phyloP scores from a whole-genome alignment of 2,113 vertebrate genomes.

The Mus pahari region DNA sequence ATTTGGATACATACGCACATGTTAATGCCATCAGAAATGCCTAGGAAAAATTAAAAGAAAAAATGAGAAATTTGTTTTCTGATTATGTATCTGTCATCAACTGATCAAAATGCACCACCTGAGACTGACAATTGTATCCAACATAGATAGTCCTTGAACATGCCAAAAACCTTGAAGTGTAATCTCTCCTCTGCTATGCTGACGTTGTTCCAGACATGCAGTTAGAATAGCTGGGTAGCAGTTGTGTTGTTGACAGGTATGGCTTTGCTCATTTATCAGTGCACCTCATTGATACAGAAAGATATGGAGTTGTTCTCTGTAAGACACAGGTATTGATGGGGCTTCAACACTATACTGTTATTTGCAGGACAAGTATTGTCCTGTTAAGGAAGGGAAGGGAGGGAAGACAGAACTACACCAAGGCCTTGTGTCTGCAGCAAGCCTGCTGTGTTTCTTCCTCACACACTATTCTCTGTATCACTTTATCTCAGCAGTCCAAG shows the following conservation, averaged over 20 bases:
- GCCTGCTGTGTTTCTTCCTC: background rate
- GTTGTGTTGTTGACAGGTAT: background rate
- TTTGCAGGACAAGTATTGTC: background rate
- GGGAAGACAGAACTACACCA: background rate
- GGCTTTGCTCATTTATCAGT: background rate
- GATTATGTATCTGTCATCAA: background rate
- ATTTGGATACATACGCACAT: slow-evolving; percentile 87
- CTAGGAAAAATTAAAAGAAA: slow-evolving; percentile 78
- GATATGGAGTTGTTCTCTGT: background rate
- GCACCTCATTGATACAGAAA: background rate
- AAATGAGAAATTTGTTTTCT: slow-evolving; percentile 29
- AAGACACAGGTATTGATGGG: background rate
- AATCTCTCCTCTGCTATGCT: background rate
- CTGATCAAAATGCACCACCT: background rate
- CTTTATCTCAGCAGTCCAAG: background rate
- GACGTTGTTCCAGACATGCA: slow-evolving; percentile 1
- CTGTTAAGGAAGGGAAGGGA: background rate
- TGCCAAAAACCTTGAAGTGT: background rate
- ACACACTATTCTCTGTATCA: background rate
- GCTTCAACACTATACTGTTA: background rate
- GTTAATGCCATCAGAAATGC: slow-evolving; percentile 88
- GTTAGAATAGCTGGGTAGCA: background rate
- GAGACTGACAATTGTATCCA: background rate
- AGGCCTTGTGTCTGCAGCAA: background rate
- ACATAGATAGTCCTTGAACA: background rate